These are phyloP conservation scores for Sipha flava DNA, from an alignment of 1,140 invertebrate genomes.

Conservation along the genomic window DNA sequence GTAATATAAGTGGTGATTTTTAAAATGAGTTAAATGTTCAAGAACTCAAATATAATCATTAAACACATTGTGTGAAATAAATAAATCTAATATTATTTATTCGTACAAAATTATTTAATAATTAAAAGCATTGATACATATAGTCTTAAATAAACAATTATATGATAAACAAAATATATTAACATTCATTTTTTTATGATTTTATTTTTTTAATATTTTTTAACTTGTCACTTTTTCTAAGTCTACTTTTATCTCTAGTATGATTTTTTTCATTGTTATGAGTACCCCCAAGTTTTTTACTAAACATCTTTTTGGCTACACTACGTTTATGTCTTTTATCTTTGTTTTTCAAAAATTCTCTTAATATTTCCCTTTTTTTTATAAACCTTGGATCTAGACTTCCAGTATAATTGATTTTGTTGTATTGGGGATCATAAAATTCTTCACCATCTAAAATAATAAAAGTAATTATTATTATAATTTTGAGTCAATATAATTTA, in stretches of 20 bases:
- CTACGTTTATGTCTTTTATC: conserved; percentile 4
- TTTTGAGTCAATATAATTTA: no score
- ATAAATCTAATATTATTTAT: no score
- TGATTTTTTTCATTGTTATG: not conserved
- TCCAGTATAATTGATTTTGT: not conserved
- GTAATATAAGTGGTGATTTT: no score
- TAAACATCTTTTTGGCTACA: not conserved
- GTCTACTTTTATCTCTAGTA: not conserved
- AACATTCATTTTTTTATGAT: not conserved
- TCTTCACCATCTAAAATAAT: conserved; percentile 21
- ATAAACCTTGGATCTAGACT: conserved; percentile 24
- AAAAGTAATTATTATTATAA: not conserved
- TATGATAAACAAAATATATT: not conserved
- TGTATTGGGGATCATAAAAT: conserved; percentile 19
- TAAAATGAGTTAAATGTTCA: no score
- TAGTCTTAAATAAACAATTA: not conserved
- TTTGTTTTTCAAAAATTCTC: conserved; percentile 19
- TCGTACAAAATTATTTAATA: no score
- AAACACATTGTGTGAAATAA: no score
- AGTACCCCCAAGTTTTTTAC: conserved; percentile 14
- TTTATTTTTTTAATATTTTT: not conserved
- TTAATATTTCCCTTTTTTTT: not conserved
- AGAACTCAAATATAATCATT: no score
- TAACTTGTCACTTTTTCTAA: not conserved
- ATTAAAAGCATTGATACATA: no score